Evolutionary conservation across 2,113 vertebrate genomes (phyloP).

Genomic region (Myrmecophaga tridactyla): DNA sequence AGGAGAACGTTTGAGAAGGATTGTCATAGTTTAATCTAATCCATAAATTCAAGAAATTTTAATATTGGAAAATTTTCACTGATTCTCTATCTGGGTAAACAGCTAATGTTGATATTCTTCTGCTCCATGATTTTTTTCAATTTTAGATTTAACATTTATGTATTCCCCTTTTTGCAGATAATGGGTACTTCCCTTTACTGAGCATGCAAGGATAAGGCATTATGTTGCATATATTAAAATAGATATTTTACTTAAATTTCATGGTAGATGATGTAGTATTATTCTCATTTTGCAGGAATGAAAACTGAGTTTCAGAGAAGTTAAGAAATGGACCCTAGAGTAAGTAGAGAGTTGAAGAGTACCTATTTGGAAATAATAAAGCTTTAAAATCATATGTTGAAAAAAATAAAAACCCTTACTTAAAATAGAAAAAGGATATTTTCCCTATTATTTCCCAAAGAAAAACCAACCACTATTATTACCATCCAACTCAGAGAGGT

Average conservation of each 20-base stretch:
- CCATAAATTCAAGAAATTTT: background rate
- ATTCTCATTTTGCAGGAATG: background rate
- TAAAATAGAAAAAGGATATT: background rate
- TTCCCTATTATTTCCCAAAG: background rate
- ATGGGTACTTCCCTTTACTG: background rate
- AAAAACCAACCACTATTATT: background rate
- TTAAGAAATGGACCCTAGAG: background rate
- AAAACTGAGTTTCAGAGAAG: background rate
- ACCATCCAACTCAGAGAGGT: background rate
- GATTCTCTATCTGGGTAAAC: background rate
- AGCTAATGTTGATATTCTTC: background rate
- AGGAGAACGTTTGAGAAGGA: background rate
- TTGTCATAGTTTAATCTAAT: background rate
- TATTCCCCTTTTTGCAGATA: background rate
- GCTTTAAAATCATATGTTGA: background rate
- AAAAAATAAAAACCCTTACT: constrained; percentile 1
- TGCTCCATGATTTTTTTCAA: background rate
- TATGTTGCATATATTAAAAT: background rate
- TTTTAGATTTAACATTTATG: background rate
- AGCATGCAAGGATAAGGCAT: background rate
- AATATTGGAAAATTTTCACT: background rate
- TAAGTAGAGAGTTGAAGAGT: background rate
- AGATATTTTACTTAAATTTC: background rate
- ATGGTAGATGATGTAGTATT: background rate
- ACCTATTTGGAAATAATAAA: background rate